A percentile compares a stretch with the other conserved stretches of the same genome.
Conservation (phyloP, 2,113 vertebrate genomes). For the Colius striatus region DNA sequence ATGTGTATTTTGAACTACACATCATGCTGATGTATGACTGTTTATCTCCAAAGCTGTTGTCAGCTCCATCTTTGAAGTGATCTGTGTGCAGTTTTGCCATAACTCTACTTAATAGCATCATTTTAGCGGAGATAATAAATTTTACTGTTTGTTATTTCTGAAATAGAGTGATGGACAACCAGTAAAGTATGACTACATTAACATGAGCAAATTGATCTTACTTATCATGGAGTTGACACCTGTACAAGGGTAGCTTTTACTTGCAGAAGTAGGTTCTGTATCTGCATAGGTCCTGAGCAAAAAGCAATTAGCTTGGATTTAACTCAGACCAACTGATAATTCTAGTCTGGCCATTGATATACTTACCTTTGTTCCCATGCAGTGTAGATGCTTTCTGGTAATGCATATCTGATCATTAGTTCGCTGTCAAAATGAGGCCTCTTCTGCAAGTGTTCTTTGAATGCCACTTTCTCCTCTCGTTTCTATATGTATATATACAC, state of each 20-base stretch:
- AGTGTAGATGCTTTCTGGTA: not conserved
- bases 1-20: not conserved
- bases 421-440: not conserved
- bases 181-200: not conserved
- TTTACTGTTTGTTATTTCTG: not conserved
- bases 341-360: not conserved
- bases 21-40: no score
- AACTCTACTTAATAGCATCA: not conserved
- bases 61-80: not conserved
- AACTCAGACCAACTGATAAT: not conserved
- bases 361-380: not conserved
- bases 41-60: not conserved
- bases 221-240: not conserved
- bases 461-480: not conserved
- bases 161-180: not conserved
- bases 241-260: not conserved
- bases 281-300: not conserved
- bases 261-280: not conserved
- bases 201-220: not conserved
- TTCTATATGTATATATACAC: not conserved
- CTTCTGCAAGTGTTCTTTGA: not conserved
- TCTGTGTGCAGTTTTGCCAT: not conserved
- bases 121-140: not conserved
- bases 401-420: not conserved
- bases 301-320: not conserved